Evolutionary conservation across 2,888 invertebrate genomes (phyloP).

Genomic region (Andrena trimmerana): DNA sequence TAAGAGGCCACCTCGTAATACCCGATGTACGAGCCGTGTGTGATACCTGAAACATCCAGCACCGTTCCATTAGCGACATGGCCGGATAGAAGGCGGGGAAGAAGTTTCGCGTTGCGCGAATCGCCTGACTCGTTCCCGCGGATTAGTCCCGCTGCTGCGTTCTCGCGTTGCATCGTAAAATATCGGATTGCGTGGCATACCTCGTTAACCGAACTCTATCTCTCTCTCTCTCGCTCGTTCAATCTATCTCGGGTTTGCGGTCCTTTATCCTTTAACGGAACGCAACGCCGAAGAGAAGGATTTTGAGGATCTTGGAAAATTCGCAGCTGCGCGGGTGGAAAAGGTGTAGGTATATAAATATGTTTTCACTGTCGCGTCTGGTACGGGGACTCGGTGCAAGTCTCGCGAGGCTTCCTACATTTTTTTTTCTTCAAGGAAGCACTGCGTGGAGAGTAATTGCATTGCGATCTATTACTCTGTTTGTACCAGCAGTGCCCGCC

Average conservation of each 20-base stretch:
- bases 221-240: not conserved
- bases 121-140: not conserved
- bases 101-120: slow-evolving; percentile 32
- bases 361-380: slow-evolving; percentile 49
- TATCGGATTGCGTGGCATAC: slow-evolving; percentile 32
- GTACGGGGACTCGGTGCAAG: too few species aligned
- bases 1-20: slow-evolving; percentile 83
- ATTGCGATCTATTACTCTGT: too few species aligned
- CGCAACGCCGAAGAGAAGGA: slow-evolving; percentile 36
- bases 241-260: not conserved
- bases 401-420: too few species aligned
- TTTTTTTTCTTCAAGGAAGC: too few species aligned
- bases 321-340: slow-evolving; percentile 18
- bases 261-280: not conserved
- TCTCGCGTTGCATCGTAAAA: slow-evolving; percentile 16
- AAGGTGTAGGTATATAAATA: not conserved
- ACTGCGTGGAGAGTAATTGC: too few species aligned
- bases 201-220: slow-evolving; percentile 22
- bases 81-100: not conserved
- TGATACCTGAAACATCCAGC: slow-evolving; percentile 79
- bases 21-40: slow-evolving; percentile 81
- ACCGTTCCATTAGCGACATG: slow-evolving; percentile 29
- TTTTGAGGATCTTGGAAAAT: slow-evolving; percentile 50
- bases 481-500: not conserved
- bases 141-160: slow-evolving; percentile 2